Base-by-base conservation (phyloP, 2,113 vertebrate species). In the Rostratula benghalensis region DNA sequence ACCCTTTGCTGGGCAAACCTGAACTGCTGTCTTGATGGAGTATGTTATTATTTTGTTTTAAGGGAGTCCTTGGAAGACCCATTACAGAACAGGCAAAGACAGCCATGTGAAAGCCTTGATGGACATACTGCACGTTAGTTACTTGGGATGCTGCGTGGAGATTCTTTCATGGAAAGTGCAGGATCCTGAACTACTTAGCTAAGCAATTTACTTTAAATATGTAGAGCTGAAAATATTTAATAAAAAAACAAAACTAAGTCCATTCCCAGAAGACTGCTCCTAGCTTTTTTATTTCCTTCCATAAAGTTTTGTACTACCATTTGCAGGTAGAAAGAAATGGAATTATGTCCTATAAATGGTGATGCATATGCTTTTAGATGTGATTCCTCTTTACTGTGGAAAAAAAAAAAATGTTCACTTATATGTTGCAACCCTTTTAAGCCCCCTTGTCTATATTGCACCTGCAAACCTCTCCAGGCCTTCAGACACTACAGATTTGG, bases 1-100 rank as follows among this genome's bases (percentile, higher is more conserved):
- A 97, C 96, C 19, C 96, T 97, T 31, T 98, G 96, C 76, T 83
- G 98, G 93, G 97, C 97, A 74, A 98, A 97, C 39, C 51, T 98
- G n/a, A 98, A 98, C 96, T 98, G 98, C 86, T 94, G 97, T 30
- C 97, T 98, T 5, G 98, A 98, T 87, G 98, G 95, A 2, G 65
- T 81, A 20, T 98, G 97, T 61, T 98, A 98, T 53, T 98, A 98
- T 43, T 98, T 97, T 61, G 95, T 98, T 71, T 85, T 98, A 67
- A 98, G 97, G 79, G 98, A 98, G 71, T 98, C 97, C 77, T 93
- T 97, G 83, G 94, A 97, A 64, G 60, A 53, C 5, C 10, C 77
- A 4, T 39, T 27, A 25, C 35, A 41, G 46, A 93, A 37, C 15
- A 63, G 5, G 9, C 24, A 21, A 43, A 59, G 63, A 28, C n/a